Evolutionary conservation across 2,113 vertebrate genomes (phyloP), one percentile per base, ranked within the genome.

Genomic region (Henicopernis longicauda): DNA sequence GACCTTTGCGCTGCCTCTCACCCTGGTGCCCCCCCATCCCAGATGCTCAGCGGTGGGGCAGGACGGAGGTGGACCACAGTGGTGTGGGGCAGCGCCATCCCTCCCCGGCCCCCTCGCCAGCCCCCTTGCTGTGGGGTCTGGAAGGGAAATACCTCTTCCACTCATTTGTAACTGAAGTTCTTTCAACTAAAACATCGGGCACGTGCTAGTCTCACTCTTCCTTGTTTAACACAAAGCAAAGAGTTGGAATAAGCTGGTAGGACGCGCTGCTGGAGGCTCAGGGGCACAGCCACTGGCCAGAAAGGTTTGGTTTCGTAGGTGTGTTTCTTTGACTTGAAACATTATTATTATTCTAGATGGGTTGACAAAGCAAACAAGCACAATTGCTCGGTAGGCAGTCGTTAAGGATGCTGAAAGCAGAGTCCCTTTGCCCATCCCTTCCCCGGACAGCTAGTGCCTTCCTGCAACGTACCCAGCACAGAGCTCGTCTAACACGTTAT

Each of bases 361-460:
- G 17, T n/a, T 94, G 89, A 71, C 86, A 95, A 82, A 62, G 61
- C 83, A 92, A 95, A 91, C 65, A 90, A 11, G 7, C 61, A 55
- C 67, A 83, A 52, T n/a, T 86, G 34, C 69, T 72, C 11, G 0
- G 8, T 26, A 79, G 50, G 63, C 36, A 61, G 66, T 40, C 0
- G 1, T 77, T 42, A 79, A 0, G 9, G 83, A 91, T 89, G 69
- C 94, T 94, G 91, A 90, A 97, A 89, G 73, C n/a, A 59, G 65
- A 89, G 65, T 78, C 69, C 79, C 26, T 70, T 59, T 66, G 90
- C 90, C 92, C 85, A 89, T 83, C 90, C 86, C 95, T 84, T 95
- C 55, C 79, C 55, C 0, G 3, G 55, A 62, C 72, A 93, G 59
- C 34, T 31, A 49, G 42, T 78, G 67, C 92, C 50, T 83, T 88